A percentile compares a stretch with the other conserved stretches of the same genome.
Evolutionary conservation across 2,797 vertebrate genomes (phyloP).

Genomic region (Sylvia borin): DNA sequence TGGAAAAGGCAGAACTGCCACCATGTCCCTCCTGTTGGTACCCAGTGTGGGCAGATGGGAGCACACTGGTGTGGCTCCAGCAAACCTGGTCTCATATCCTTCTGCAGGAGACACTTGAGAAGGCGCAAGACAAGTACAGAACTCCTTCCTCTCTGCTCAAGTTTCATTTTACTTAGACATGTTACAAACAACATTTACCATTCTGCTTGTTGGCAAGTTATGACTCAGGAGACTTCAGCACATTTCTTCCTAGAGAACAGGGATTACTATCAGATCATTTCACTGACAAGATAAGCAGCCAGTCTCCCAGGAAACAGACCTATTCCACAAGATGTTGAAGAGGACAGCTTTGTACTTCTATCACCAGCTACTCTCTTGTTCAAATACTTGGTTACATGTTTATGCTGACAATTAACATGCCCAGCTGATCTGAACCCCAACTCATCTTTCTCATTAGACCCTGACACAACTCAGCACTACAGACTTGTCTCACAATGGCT

Average conservation of each 20-base stretch:
- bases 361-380: background rate
- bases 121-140: background rate
- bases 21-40: background rate
- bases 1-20: background rate
- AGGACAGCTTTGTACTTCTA: background rate
- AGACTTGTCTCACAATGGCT: background rate
- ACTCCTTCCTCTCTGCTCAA: background rate
- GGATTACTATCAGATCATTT: background rate
- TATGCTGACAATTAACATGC: background rate
- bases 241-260: background rate
- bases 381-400: background rate
- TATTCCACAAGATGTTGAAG: background rate
- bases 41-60: background rate
- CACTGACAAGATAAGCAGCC: background rate
- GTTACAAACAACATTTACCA: background rate
- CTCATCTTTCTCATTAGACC: background rate
- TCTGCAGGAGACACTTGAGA: background rate
- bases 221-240: background rate
- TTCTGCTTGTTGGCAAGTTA: background rate
- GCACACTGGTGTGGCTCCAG: background rate
- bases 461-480: background rate
- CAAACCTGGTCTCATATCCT: background rate
- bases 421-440: background rate
- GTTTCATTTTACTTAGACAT: background rate
- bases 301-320: background rate